Base-by-base conservation (phyloP, 2,888 invertebrate species). In the Dendrolimus houi region DNA sequence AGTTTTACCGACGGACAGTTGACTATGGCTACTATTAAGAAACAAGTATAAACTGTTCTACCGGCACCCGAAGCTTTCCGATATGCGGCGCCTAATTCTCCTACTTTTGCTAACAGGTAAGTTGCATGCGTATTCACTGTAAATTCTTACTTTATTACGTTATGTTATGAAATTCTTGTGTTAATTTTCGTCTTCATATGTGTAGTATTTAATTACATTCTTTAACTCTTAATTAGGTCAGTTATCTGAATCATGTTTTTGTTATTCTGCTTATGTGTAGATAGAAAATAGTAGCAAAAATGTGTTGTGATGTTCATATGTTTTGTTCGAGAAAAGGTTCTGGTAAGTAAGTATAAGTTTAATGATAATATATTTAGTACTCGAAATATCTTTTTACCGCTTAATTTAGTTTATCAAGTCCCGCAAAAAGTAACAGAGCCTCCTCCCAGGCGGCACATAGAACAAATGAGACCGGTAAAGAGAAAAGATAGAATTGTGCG, bases 61-160 rank as follows among this genome's bases (percentile, higher is more conserved):
- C 67, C 70, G 66, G 69, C 65, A 62, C 63, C 63, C 63, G 65
- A 70, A 74, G 68, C 68, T 75, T 70, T 69, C 65, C 81, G 78
- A 75, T 71, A 90, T 90, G 90, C 82, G 83, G 81, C 79, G 79
- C 62, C 70, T 87, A 67, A 72, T 85, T 65, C 66, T 90, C 67
- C 77, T 90, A 71, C 72, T 88, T 71, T 72, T 77, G 64, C 64
- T 88, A 66, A 83, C 88, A 88, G 90, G 90, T 90, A 84, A 83
- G 74, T 61, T 62, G 64, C 61, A 65, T 47, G 47, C 9, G 9
- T 29, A 29, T 29, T 29, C 29, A 29, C 3, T 6, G 29, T 29
- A 29, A 29, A 29, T 29, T 29, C 29, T 29, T 6, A 29, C 3
- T 29, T 29, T 29, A 29, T 29, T 3, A 29, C 29, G 29, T 3